phyloP scores from a whole-genome alignment of 35 echinoderm and acorn worm genomes.

The Hemicentrotus pulcherrimus region DNA sequence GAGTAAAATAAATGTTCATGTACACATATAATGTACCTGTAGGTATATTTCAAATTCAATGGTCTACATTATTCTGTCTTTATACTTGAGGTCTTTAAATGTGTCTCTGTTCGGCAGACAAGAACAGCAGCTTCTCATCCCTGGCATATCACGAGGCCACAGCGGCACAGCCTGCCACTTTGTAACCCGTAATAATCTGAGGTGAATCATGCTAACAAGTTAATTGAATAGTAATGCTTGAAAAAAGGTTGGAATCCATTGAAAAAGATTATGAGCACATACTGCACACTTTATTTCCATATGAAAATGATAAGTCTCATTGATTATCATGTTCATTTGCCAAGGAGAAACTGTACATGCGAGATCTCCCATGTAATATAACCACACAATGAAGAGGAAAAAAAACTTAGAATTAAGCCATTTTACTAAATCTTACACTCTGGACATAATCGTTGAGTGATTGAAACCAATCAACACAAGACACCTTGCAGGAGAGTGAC shows the following conservation, averaged over 20 bases:
- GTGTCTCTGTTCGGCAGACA: neutral
- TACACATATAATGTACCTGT: neutral
- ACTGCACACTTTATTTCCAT: neutral
- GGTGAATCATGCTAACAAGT: neutral
- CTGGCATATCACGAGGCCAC: conserved; percentile 7
- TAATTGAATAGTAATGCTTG: neutral
- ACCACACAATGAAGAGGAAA: no score
- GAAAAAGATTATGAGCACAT: neutral
- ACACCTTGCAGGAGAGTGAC: neutral
- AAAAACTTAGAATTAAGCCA: no score
- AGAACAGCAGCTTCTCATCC: neutral
- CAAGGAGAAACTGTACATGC: neutral
- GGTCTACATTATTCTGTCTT: neutral
- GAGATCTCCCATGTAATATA: neutral
- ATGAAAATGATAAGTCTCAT: neutral
- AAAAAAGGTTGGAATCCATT: neutral
- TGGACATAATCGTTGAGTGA: neutral
- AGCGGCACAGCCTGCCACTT: neutral
- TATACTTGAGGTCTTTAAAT: neutral
- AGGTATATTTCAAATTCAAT: neutral
- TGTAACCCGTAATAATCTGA: neutral
- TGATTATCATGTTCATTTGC: neutral
- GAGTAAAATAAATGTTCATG: no score
- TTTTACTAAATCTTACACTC: neutral
- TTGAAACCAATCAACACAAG: conserved; percentile 1